These are phyloP conservation scores for Lamprologus tigripictilis DNA, from an alignment of 2,113 vertebrate species.

Conservation along the genomic window DNA sequence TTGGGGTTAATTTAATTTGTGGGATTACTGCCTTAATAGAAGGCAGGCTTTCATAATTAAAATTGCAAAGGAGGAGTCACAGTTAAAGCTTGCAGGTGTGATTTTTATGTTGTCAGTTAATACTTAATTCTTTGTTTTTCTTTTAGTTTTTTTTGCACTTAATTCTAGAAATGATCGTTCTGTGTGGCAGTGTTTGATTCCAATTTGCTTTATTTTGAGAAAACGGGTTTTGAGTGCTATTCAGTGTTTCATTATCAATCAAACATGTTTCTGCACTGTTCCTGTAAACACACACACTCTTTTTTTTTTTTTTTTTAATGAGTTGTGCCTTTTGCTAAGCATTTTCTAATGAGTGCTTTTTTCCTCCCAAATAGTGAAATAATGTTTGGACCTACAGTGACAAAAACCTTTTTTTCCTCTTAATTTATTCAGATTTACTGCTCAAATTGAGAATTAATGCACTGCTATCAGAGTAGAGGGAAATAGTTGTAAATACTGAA, in stretches of 20 bases:
- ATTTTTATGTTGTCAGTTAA: neutral
- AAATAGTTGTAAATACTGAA: conserved; percentile 41
- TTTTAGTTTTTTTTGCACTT: neutral
- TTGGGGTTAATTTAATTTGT: neutral
- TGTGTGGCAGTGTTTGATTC: neutral
- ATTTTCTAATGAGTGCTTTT: neutral
- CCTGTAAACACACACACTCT: neutral
- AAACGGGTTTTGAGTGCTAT: neutral
- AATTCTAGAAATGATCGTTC: neutral
- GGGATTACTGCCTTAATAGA: neutral
- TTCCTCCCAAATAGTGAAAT: neutral
- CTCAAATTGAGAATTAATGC: conserved; percentile 24
- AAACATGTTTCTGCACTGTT: neutral
- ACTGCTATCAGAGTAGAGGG: conserved; percentile 9
- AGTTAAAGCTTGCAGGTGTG: neutral
- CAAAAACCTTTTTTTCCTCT: neutral
- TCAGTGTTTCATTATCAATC: neutral
- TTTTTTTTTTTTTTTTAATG: neutral
- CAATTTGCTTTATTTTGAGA: neutral
- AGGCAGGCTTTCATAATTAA: neutral
- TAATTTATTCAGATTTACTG: neutral
- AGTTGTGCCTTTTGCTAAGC: conserved; percentile 49
- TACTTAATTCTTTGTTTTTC: neutral
- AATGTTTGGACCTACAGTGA: neutral
- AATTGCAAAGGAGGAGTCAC: neutral